These are phyloP conservation scores for Protosalanx chinensis DNA, from an alignment of 2,797 vertebrate species.

Conservation along the genomic window DNA sequence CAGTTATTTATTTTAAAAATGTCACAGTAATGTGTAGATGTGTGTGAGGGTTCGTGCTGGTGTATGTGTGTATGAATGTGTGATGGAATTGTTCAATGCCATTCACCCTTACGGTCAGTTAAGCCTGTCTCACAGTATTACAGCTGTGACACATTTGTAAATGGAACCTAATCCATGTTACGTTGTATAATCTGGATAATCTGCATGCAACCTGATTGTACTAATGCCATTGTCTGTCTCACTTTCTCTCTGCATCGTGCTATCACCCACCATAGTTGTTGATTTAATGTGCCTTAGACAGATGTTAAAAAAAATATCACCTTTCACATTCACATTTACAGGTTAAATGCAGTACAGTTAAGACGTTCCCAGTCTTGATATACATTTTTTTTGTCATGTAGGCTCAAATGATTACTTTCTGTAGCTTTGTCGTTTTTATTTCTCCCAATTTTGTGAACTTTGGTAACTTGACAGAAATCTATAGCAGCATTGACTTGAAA, in stretches of 20 bases:
- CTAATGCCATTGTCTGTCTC: not conserved
- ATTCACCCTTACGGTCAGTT: not conserved
- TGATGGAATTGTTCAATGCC: not conserved
- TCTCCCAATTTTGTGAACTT: too few relatives aligned
- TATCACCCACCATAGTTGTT: not conserved
- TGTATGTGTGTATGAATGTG: not conserved
- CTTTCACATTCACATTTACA: too few relatives aligned
- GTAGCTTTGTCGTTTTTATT: too few relatives aligned
- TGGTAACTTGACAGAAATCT: too few relatives aligned
- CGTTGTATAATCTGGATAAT: not conserved
- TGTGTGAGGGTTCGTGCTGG: not conserved
- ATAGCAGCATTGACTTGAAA: too few relatives aligned
- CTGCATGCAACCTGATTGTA: not conserved
- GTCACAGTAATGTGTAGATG: not conserved
- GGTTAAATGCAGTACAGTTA: too few relatives aligned
- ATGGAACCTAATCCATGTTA: not conserved
- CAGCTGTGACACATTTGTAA: slow-evolving; percentile 9
- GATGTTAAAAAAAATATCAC: too few relatives aligned
- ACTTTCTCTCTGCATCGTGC: not conserved
- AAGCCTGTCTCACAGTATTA: not conserved
- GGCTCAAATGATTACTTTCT: too few relatives aligned
- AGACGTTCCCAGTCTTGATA: too few relatives aligned
- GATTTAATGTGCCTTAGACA: not conserved
- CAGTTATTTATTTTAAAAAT: not conserved
- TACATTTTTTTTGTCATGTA: too few relatives aligned